Base-by-base conservation (phyloP, 2,797 vertebrate species). In the Pitangus sulphuratus region DNA sequence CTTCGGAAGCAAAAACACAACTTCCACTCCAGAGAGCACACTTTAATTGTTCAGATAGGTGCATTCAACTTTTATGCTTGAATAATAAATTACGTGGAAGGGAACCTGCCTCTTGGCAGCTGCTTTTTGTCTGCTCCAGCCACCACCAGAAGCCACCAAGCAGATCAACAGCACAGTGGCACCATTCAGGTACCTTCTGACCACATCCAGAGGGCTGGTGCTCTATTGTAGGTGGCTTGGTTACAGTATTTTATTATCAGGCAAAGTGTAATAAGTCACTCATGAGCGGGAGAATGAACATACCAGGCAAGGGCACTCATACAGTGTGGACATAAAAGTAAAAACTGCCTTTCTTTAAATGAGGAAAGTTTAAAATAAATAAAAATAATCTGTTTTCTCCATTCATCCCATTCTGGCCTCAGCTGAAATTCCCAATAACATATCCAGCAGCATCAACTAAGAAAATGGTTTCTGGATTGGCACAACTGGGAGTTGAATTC, bases 1-100 rank as follows among this genome's bases (percentile, higher is more conserved):
- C 72, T 85, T 58, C 71, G 45, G 74, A 91, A 89, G 54, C 39
- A 88, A 82, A 68, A 91, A 45, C 35, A 47, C 54, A 88, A 18
- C 75, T 47, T 47, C n/a, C 0, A 6, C 89, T 78, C 60, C 13
- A 16, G 62, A 89, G 91, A 93, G 22, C 72, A 56, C 5, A 3
- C 74, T 89, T 89, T 84, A 92, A 87, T 88, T 96, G 93, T 82
- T 89, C 60, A 81, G 87, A 89, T 57, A 83, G 72, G 40, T 45
- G 12, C 60, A 33, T 92, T 87, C 78, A 91, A 65, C 70, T 71
- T 97, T 81, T 83, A 71, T 17, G 25, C 62, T 68, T 54, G 75
- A 78, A 57, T 79, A 66, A 51, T 84, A 83, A 88, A 60, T 84
- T 30, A 24, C 2, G 24, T 48, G 24, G 26, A 65, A n/a, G 42